Conservation (phyloP, 35 echinoderm and acorn worm genomes). For the Diadema setosum region DNA sequence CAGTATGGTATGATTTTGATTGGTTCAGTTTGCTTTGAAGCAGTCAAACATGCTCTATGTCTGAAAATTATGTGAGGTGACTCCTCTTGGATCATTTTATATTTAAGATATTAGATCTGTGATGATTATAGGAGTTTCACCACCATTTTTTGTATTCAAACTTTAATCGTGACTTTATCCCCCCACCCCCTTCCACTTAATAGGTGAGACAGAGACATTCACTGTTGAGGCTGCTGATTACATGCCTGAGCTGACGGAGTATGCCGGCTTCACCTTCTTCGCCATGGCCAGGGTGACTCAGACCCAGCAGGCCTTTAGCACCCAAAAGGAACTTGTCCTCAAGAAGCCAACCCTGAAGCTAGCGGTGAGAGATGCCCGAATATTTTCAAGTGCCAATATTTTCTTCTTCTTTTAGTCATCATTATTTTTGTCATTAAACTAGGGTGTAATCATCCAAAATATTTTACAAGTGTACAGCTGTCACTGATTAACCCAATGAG, state of each 20-base stretch:
- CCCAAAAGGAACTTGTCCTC: slow-evolving; percentile 67
- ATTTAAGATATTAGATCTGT: too few relatives aligned
- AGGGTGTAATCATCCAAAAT: not conserved
- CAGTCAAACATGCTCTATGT: too few relatives aligned
- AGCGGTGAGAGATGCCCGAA: slow-evolving; percentile 39
- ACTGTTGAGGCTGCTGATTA: slow-evolving; percentile 56
- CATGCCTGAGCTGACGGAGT: slow-evolving; percentile 69
- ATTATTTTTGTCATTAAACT: not conserved
- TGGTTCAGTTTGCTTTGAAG: too few relatives aligned
- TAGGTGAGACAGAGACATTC: slow-evolving; percentile 37
- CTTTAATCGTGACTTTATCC: too few relatives aligned
- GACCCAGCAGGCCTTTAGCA: slow-evolving; percentile 81
- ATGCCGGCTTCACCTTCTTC: slow-evolving; percentile 77
- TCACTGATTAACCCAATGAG: too few relatives aligned
- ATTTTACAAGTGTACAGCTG: too few relatives aligned
- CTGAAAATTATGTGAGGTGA: too few relatives aligned
- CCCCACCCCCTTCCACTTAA: too few relatives aligned
- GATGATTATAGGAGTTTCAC: too few relatives aligned
- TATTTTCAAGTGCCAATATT: not conserved
- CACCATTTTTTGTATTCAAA: too few relatives aligned
- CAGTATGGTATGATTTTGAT: too few relatives aligned
- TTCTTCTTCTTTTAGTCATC: not conserved
- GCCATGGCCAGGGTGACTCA: slow-evolving; percentile 64
- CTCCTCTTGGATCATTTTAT: too few relatives aligned
- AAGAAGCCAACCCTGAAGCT: slow-evolving; percentile 80